Percentiles rank a stretch among this genome's conserved stretches.
Conservation (phyloP, 2,113 vertebrate species). For the Bubo blakistoni region DNA sequence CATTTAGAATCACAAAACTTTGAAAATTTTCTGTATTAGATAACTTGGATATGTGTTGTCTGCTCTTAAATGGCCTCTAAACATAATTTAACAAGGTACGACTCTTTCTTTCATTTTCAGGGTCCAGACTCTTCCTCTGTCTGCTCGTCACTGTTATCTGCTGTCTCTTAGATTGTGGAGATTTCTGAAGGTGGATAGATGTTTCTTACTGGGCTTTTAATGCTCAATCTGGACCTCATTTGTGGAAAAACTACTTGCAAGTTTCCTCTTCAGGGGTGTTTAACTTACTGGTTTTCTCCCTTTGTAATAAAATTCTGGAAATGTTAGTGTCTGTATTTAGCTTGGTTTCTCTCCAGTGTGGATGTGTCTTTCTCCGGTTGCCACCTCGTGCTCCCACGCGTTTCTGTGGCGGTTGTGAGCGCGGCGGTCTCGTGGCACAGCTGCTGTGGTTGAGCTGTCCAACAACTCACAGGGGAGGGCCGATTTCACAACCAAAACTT, state of each 20-base stretch:
- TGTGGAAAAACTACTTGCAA: neutral
- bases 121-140: neutral
- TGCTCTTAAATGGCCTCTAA: neutral
- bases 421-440: accelerated
- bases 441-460: neutral
- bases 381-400: too few relatives aligned
- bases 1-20: neutral
- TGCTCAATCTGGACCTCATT: neutral
- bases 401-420: neutral
- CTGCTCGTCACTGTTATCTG: neutral
- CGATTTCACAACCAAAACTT: neutral
- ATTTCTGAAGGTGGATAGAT: neutral
- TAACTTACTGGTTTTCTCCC: neutral
- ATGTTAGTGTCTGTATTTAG: neutral
- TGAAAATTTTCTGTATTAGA: neutral
- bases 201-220: neutral
- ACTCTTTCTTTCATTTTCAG: neutral
- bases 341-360: neutral
- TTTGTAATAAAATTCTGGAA: neutral
- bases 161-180: neutral
- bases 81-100: neutral
- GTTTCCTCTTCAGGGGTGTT: neutral
- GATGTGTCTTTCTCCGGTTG: neutral
- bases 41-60: neutral
- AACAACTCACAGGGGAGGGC: neutral